A percentile compares a stretch with the other conserved stretches of the same genome.
phyloP scores from a whole-genome alignment of 1,140 invertebrate species.

The Microplitis mediator region DNA sequence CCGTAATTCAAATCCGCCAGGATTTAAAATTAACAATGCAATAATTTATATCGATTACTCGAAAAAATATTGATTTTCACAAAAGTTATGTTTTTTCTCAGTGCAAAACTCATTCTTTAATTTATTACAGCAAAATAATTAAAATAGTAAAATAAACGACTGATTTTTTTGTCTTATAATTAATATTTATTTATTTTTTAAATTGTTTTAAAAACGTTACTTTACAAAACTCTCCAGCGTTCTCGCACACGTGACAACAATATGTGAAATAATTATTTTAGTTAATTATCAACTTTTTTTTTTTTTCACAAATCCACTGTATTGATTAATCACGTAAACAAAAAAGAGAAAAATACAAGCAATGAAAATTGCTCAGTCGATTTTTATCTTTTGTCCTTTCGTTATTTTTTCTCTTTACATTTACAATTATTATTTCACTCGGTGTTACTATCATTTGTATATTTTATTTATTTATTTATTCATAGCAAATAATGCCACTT shows the following conservation, averaged over 20 bases:
- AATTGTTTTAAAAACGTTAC: constrained; percentile 12
- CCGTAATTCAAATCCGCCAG: too few relatives aligned
- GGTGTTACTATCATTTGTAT: neutral
- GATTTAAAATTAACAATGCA: too few relatives aligned
- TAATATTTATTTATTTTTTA: constrained; percentile 21
- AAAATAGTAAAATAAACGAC: neutral
- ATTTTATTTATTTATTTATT: neutral
- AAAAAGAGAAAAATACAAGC: neutral
- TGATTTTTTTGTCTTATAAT: constrained; percentile 21
- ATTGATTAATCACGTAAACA: neutral
- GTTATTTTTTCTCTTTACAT: neutral
- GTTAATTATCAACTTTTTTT: neutral
- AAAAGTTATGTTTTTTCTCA: neutral
- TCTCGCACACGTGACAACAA: constrained; percentile 22
- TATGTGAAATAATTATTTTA: neutral
- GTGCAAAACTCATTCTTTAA: neutral
- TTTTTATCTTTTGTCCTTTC: neutral
- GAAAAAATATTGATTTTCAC: too few relatives aligned
- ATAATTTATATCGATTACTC: too few relatives aligned
- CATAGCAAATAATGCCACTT: neutral
- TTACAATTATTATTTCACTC: neutral
- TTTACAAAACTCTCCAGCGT: constrained; percentile 27
- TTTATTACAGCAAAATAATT: neutral
- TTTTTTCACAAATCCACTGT: neutral
- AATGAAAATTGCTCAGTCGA: neutral